Evolutionary conservation across 1,140 invertebrate genomes (phyloP), one percentile per base, ranked within the genome.

Genomic region (Samia ricini): DNA sequence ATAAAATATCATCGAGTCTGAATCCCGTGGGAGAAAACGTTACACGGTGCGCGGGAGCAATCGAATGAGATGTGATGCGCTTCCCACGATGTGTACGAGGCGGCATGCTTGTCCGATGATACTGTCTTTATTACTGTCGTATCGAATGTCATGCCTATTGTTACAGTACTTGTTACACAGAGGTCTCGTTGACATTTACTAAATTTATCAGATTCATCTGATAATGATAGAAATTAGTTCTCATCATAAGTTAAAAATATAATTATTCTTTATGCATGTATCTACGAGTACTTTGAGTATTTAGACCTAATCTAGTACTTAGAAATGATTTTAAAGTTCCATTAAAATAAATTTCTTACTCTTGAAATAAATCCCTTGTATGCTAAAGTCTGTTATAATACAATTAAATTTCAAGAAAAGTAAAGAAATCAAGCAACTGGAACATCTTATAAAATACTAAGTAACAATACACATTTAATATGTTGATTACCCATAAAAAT

Each of bases 141-240:
- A 81, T 88, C 83, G 60, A 79, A 85, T 86, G 74, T 81, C 84
- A 83, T 80, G 83, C 81, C 79, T 71, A 24, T 50, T 23, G 57
- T 49, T 24, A 22, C 42, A 15, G 58, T 61, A 74, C 72, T 72
- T n/a, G 69, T 65, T 59, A 49, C 64, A 68, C 68, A 59, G 55
- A 62, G 36, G 33, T 64, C 59, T 61, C 60, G 60, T 36, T 63
- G 59, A 71, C 60, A 60, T 63, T 42, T 10, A 42, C 56, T 54
- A 54, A 61, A 71, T 67, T 20, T 21, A 52, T 52, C 15, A 52
- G 23, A 42, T 42, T 10, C 3, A 42, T 42, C 33, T 42, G 33
- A 12, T 15, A 15, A 42, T 42, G 12, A 42, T 42, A 42, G 6
- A 42, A 42, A 42, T 42, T 1, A 42, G 15, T 4, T 4, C 33